Conservation (phyloP, 2,888 invertebrate species). For the Lapara coniferarum region DNA sequence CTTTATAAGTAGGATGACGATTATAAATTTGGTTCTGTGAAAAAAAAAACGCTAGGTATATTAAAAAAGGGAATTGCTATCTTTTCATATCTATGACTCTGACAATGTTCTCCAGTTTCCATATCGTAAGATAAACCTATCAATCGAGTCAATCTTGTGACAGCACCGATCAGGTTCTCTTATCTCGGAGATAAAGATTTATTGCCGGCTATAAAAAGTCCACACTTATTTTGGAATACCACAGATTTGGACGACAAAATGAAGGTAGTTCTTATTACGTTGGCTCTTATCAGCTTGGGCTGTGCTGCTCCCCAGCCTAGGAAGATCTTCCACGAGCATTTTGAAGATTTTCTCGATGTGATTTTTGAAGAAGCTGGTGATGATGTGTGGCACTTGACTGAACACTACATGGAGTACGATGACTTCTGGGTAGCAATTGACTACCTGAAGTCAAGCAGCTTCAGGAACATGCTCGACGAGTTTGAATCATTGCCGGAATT, state of each 20-base stretch:
- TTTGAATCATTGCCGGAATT: constrained; percentile 70
- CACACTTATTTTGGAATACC: constrained; percentile 25
- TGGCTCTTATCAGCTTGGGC: constrained; percentile 52
- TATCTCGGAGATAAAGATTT: constrained; percentile 20
- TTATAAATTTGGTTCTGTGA: too few species aligned
- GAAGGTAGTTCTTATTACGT: constrained; percentile 52
- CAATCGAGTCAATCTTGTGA: constrained; percentile 37
- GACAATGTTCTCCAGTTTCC: background rate
- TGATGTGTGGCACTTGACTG: constrained; percentile 45
- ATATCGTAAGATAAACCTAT: constrained; percentile 20
- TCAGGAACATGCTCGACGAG: constrained; percentile 61
- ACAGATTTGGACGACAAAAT: constrained; percentile 48
- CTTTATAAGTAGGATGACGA: too few species aligned
- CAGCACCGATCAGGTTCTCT: constrained; percentile 25
- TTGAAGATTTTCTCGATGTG: constrained; percentile 60
- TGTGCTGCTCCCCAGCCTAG: constrained; percentile 59
- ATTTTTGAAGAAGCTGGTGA: constrained; percentile 50
- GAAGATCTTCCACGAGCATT: constrained; percentile 67
- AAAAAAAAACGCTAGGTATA: too few species aligned
- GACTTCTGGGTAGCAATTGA: constrained; percentile 54
- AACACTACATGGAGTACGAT: constrained; percentile 57
- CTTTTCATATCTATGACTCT: background rate
- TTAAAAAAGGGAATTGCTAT: too few species aligned
- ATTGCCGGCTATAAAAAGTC: constrained; percentile 44
- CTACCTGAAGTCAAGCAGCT: constrained; percentile 56